These are phyloP conservation scores for Drosophila maculinotata DNA, from an alignment of 2,888 invertebrate species.

Conservation along the genomic window DNA sequence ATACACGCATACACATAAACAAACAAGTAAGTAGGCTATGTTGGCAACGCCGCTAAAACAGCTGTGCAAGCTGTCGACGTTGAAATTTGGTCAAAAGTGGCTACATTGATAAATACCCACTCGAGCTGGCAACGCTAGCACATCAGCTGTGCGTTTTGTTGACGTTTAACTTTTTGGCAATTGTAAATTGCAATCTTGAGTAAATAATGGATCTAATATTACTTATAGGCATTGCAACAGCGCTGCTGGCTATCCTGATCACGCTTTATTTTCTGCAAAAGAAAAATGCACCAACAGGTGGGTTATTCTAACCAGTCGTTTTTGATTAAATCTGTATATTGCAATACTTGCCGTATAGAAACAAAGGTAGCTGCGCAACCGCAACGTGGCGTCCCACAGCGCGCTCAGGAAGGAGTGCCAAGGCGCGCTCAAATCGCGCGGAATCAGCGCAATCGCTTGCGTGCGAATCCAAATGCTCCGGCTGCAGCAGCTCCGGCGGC, in stretches of 20 bases:
- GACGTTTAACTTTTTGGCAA: conserved; percentile 74
- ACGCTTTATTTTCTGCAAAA: conserved; percentile 84
- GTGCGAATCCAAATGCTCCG: conserved; percentile 85
- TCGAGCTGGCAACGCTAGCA: conserved; percentile 38
- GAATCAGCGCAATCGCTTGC: conserved; percentile 87
- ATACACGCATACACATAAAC: conserved; percentile 4
- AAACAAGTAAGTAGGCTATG: not conserved
- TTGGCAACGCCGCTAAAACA: conserved; percentile 54
- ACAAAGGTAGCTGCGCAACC: conserved; percentile 59
- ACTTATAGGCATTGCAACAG: conserved; percentile 85
- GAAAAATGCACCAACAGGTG: conserved; percentile 60
- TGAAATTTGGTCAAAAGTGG: conserved; percentile 39
- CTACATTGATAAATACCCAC: not conserved
- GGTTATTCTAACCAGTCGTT: conserved; percentile 4
- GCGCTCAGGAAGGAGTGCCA: conserved; percentile 86
- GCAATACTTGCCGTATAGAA: conserved; percentile 41
- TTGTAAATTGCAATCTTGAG: conserved; percentile 20
- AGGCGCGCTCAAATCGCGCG: conserved; percentile 90
- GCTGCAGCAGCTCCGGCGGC: conserved; percentile 83
- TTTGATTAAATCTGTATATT: not conserved
- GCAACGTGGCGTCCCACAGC: conserved; percentile 81
- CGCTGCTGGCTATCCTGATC: conserved; percentile 84
- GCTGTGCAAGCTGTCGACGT: conserved; percentile 74
- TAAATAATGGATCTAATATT: conserved; percentile 85
- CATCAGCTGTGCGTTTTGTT: conserved; percentile 68